A percentile compares a stretch with the other conserved stretches of the same genome.
These are phyloP conservation scores for Notocelia uddmanniana DNA, from an alignment of 2,888 invertebrate species.

Conservation along the genomic window DNA sequence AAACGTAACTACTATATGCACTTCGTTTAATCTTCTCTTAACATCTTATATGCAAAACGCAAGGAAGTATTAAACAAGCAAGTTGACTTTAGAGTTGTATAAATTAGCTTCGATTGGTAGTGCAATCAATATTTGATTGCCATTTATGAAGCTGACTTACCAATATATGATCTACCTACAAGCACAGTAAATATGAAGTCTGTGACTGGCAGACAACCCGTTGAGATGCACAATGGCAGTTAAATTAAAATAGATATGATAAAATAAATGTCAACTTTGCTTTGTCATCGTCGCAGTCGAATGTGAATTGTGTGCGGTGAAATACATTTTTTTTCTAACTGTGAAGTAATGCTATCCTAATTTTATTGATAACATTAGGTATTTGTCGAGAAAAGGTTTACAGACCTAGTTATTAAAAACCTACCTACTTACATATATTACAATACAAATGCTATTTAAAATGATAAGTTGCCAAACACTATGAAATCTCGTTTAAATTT, in stretches of 20 bases:
- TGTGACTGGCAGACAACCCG: neutral
- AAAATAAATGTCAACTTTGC: neutral
- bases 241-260: neutral
- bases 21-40: constrained; percentile 63
- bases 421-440: neutral
- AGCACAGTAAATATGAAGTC: neutral
- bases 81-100: constrained; percentile 55
- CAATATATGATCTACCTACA: constrained; percentile 14
- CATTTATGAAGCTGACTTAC: constrained; percentile 32
- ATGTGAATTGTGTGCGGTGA: neutral
- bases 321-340: neutral
- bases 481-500: constrained; percentile 30
- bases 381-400: neutral
- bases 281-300: neutral
- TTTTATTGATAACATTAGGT: neutral
- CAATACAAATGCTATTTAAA: neutral
- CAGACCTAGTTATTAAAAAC: neutral
- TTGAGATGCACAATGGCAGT: neutral
- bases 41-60: constrained; percentile 63
- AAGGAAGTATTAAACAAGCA: constrained; percentile 60
- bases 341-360: neutral
- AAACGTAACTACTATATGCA: neutral
- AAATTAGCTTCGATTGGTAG: constrained; percentile 40
- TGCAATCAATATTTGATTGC: constrained; percentile 43
- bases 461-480: constrained; percentile 21